Percentiles rank a stretch among this genome's conserved stretches.
Evolutionary conservation across 1,140 invertebrate genomes (phyloP).

Genomic region (Aphelenchoides fujianensis): DNA sequence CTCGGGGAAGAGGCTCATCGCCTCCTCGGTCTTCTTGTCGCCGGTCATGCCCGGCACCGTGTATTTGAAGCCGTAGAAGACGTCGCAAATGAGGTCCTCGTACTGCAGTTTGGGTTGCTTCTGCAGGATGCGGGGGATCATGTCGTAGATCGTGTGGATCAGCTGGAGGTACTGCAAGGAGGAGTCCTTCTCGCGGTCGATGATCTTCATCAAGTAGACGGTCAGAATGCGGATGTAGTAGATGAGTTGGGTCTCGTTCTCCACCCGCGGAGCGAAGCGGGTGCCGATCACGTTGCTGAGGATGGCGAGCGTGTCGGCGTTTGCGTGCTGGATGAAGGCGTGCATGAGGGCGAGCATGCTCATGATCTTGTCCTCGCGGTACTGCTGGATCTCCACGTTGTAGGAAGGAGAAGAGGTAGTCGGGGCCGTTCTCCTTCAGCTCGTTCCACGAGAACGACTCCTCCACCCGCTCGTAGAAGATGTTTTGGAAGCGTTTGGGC

Average conservation of each 20-base stretch:
- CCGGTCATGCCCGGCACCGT: slow-evolving; percentile 38
- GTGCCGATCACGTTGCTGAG: slow-evolving; percentile 12
- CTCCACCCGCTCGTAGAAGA: slow-evolving; percentile 35
- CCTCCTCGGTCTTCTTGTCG: slow-evolving; percentile 35
- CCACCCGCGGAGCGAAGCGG: slow-evolving; percentile 36
- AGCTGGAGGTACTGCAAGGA: slow-evolving; percentile 29
- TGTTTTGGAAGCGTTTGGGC: slow-evolving; percentile 36
- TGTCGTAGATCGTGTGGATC: slow-evolving; percentile 40
- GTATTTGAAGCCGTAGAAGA: slow-evolving; percentile 50
- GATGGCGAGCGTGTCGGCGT: slow-evolving; percentile 7
- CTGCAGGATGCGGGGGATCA: slow-evolving; percentile 37
- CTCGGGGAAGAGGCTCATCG: slow-evolving; percentile 18
- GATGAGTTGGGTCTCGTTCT: slow-evolving; percentile 44
- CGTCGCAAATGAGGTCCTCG: slow-evolving; percentile 44
- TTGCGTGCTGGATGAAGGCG: slow-evolving; percentile 30
- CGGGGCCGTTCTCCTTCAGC: slow-evolving; percentile 8
- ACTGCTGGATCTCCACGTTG: slow-evolving; percentile 40
- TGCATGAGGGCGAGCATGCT: slow-evolving; percentile 47
- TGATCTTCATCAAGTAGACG: slow-evolving; percentile 40
- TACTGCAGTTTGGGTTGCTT: slow-evolving; percentile 38
- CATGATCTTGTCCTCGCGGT: slow-evolving; percentile 40
- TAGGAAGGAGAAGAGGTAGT: slow-evolving; percentile 43
- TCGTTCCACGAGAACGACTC: slow-evolving; percentile 47
- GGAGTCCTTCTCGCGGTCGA: slow-evolving; percentile 40
- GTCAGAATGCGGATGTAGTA: slow-evolving; percentile 47